Percentiles rank a stretch among this genome's conserved stretches.
phyloP scores from a whole-genome alignment of 92 coral and sea anemone genomes.

The Porites evermanni region DNA sequence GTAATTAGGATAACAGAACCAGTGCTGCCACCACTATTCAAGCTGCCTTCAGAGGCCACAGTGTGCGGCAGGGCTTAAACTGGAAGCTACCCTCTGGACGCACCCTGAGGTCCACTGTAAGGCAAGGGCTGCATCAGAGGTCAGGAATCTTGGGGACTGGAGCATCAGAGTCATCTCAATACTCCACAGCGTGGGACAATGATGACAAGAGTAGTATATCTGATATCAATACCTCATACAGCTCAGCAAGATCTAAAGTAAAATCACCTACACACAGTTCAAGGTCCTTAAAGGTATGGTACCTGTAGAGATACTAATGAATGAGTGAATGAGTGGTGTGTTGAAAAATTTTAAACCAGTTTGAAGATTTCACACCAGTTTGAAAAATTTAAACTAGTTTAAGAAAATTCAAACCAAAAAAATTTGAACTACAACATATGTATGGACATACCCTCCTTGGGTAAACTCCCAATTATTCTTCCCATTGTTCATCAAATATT shows the following conservation, averaged over 20 bases:
- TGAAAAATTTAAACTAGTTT: no score
- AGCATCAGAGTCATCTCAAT: constrained; percentile 41
- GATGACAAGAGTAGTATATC: constrained; percentile 66
- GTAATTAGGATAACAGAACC: constrained; percentile 67
- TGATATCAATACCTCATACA: constrained; percentile 61
- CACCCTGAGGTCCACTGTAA: constrained; percentile 80
- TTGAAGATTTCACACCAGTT: no score
- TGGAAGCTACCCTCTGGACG: constrained; percentile 96
- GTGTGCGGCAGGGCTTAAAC: constrained; percentile 86
- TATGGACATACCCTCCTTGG: no score
- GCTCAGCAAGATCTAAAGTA: constrained; percentile 24
- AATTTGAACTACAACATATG: no score
- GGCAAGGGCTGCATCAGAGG: constrained; percentile 69
- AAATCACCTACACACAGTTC: constrained; percentile 28
- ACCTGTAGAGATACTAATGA: no score
- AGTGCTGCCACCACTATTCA: constrained; percentile 96
- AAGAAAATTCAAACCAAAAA: no score
- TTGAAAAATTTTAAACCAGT: no score
- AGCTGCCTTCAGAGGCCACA: constrained; percentile 96
- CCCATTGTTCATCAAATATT: no score
- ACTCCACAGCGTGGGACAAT: constrained; percentile 68
- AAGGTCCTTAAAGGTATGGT: constrained; percentile 23
- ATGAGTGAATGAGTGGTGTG: no score
- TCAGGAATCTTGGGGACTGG: constrained; percentile 44
- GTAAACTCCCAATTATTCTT: no score